Conservation (phyloP, 2,888 invertebrate species). For the Agonopterix heracliana region DNA sequence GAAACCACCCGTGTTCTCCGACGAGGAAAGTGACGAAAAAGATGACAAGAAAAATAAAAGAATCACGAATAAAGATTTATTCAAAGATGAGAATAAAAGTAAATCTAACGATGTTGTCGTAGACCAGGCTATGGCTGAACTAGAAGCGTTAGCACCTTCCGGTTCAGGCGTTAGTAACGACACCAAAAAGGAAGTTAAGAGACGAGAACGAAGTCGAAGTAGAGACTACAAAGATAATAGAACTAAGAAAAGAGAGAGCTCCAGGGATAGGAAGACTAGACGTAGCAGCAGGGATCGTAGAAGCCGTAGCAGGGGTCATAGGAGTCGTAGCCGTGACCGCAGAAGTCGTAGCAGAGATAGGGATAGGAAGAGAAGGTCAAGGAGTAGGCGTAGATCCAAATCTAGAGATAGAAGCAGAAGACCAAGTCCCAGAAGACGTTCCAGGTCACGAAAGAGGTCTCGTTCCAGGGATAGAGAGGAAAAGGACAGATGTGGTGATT, state of each 20-base stretch:
- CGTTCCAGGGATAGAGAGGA: constrained; percentile 35
- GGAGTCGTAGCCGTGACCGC: constrained; percentile 29
- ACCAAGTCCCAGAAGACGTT: constrained; percentile 25
- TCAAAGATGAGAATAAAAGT: constrained; percentile 52
- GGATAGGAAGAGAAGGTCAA: constrained; percentile 28
- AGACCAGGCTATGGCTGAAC: constrained; percentile 89
- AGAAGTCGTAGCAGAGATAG: constrained; percentile 32
- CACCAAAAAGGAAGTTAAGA: constrained; percentile 28
- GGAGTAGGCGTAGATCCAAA: constrained; percentile 27
- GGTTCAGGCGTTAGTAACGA: constrained; percentile 22
- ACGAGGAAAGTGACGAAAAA: constrained; percentile 54
- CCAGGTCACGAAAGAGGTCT: constrained; percentile 33
- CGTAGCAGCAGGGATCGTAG: constrained; percentile 25
- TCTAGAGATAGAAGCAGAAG: constrained; percentile 17
- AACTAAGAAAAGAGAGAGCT: constrained; percentile 35
- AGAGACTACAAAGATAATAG: constrained; percentile 35
- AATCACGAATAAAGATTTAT: constrained; percentile 60
- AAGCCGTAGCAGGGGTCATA: constrained; percentile 28
- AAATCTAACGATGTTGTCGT: constrained; percentile 70
- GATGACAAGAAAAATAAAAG: constrained; percentile 37
- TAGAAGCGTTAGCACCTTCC: constrained; percentile 90
- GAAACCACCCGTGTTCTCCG: constrained; percentile 59
- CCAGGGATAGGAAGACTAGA: constrained; percentile 31
- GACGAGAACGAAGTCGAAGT: constrained; percentile 37
- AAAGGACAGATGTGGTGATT: constrained; percentile 39